Evolutionary conservation across 2,888 invertebrate genomes (phyloP).

Genomic region (Aradus depressus): DNA sequence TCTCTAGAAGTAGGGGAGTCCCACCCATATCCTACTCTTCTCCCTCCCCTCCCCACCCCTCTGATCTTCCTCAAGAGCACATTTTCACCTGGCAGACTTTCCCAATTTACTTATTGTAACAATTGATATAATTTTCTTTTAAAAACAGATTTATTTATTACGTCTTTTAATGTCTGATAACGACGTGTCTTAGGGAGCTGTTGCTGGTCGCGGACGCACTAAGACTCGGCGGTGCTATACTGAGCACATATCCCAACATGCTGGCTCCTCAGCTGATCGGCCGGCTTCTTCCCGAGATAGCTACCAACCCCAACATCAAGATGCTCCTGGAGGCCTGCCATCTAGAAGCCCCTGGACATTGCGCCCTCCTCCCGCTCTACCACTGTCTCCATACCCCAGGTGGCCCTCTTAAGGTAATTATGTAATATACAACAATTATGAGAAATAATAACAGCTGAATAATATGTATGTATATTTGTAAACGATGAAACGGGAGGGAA

Average conservation of each 20-base stretch:
- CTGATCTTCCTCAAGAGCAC: too few species aligned
- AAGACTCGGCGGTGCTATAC: constrained; percentile 84
- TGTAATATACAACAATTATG: constrained; percentile 2
- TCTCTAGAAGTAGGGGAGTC: too few species aligned
- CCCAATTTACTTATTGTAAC: too few species aligned
- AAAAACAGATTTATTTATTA: too few species aligned
- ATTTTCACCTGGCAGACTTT: too few species aligned
- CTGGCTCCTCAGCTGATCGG: constrained; percentile 88
- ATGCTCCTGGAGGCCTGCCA: constrained; percentile 86
- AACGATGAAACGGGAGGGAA: too few species aligned
- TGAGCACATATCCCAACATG: constrained; percentile 89
- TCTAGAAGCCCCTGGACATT: constrained; percentile 73
- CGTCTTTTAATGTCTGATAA: too few species aligned
- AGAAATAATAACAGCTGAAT: background rate
- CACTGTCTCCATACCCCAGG: constrained; percentile 98
- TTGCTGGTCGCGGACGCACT: constrained; percentile 88
- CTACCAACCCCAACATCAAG: constrained; percentile 67
- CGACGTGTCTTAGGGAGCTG: constrained; percentile 59
- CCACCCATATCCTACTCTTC: too few species aligned
- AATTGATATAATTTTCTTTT: too few species aligned
- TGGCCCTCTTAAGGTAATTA: constrained; percentile 80
- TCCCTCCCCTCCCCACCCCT: too few species aligned
- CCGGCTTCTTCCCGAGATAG: constrained; percentile 82
- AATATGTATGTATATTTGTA: background rate
- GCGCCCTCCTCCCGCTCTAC: constrained; percentile 82